Evolutionary conservation across 2,113 vertebrate species (phyloP), one percentile per base, ranked within the genome.

Genomic region (Vicugna pacos): DNA sequence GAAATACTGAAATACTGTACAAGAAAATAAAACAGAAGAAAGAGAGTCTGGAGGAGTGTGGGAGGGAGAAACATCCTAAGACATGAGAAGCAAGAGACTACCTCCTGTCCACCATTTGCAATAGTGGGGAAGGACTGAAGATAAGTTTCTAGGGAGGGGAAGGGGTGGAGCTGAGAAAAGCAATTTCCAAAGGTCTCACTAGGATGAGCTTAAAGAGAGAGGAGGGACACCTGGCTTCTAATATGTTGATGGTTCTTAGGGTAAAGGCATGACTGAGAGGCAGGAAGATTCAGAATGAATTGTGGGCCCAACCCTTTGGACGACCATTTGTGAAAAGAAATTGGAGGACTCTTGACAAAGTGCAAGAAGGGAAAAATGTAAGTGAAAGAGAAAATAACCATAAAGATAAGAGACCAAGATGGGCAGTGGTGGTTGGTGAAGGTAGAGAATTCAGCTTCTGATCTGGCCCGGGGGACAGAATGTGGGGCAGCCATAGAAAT

Each of bases 231-330:
- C 50, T 35, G 46, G n/a, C 50, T 77, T 93, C 82, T 19, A 15
- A 48, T n/a, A 4, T 15, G 35, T 52, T 48, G 38, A 28, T 38
- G 82, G 42, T 62, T 92, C 90, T 94, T 38, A 60, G 35, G 38
- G 50, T 84, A 20, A 80, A 77, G 35, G 54, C 56, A 14, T 75
- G 38, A 15, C 62, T n/a, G 11, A 64, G 32, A 52, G 19, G 26
- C 48, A 85, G 22, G 35, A 72, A 80, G 80, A 93, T 92, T 93
- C 48, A 72, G 22, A 90, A 84, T 42, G 52, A 60, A n/a, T 20
- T 62, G 48, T 84, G 88, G 75, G n/a, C 16, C 79, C 52, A 38
- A 58, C 48, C 35, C 24, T 75, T 58, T 15, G 22, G 30, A 60
- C 54, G 30, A 75, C 35, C 42, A 19, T 84, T 52, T 76, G 54